Evolutionary conservation across 2,113 vertebrate genomes (phyloP), one percentile per base, ranked within the genome.

Genomic region (Lophochroa leadbeateri): DNA sequence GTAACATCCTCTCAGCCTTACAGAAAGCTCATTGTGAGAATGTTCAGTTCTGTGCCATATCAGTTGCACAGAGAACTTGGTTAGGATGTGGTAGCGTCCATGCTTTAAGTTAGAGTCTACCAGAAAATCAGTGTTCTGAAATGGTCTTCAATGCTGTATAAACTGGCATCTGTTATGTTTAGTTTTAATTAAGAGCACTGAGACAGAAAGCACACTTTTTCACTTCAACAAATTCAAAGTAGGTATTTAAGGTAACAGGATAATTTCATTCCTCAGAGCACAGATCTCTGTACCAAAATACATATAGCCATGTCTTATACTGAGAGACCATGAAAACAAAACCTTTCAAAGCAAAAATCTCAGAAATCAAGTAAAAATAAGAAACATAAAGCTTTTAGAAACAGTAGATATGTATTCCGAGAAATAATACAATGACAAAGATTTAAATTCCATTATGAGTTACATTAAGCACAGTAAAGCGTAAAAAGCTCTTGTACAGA

Each of bases 401-500:
- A 27, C 10, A 8, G 4, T 3, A 64, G 6, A 29, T 17, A 17
- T 0, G 5, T 3, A 37, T 11, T 16, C 21, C 28, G 47, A 23
- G 2, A 82, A 68, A 39, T 2, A 79, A 27, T 1, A n/a, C 18
- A 44, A 4, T 4, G 11, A 21, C 7, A 29, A 46, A 64, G 20
- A 43, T 9, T 31, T 43, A 6, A 39, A 29, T 31, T 25, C 41
- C 28, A 10, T 0, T 21, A 16, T 1, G 33, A 50, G 44, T 2
- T 35, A 13, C 44, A 16, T 8, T 7, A 37, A 13, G 28, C 35
- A 17, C 14, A 9, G 10, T 0, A 15, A 67, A 17, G 58, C 1
- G 4, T 1, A 17, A 23, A 16, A 21, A 18, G 21, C 29, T 46
- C 20, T 33, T 1, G 18, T 39, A 4, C 0, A 10, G 71, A 4